Evolutionary conservation across 92 coral and sea anemone genomes (phyloP).

Genomic region (Porites lobata): DNA sequence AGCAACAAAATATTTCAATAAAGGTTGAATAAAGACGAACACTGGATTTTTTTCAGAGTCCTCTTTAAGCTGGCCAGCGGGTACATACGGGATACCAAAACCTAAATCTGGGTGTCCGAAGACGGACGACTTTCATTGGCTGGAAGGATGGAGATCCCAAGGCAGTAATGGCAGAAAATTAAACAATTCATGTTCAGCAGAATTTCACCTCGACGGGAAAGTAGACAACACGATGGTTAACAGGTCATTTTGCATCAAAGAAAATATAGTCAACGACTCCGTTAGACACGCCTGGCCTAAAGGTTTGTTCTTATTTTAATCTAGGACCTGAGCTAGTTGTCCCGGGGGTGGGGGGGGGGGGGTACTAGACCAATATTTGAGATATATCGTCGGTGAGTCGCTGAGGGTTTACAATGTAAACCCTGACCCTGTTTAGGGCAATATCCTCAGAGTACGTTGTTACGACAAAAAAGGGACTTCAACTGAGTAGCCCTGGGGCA

Average conservation of each 20-base stretch:
- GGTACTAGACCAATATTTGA: too few species aligned
- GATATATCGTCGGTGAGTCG: too few species aligned
- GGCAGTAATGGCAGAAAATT: slow-evolving; percentile 57
- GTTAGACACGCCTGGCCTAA: slow-evolving; percentile 55
- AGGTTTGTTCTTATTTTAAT: slow-evolving; percentile 35
- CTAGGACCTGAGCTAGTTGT: too few species aligned
- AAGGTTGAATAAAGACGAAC: too few species aligned
- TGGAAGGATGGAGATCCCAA: slow-evolving; percentile 74
- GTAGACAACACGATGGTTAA: slow-evolving; percentile 62
- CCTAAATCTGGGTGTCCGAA: slow-evolving; percentile 82
- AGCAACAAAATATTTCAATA: too few species aligned
- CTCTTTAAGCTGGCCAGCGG: slow-evolving; percentile 69
- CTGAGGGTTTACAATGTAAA: too few species aligned
- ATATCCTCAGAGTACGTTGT: too few species aligned
- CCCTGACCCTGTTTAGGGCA: too few species aligned
- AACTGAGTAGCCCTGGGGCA: too few species aligned
- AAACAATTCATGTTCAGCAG: slow-evolving; percentile 46
- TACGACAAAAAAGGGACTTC: too few species aligned
- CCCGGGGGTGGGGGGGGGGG: too few species aligned
- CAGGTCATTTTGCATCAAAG: slow-evolving; percentile 84
- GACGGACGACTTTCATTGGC: slow-evolving; percentile 69
- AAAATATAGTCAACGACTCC: background rate
- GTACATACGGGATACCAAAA: slow-evolving; percentile 78
- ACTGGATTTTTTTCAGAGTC: background rate
- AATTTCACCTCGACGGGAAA: slow-evolving; percentile 69